Evolutionary conservation across 2,888 invertebrate species (phyloP).

Genomic region (Oscheius myriophilus): DNA sequence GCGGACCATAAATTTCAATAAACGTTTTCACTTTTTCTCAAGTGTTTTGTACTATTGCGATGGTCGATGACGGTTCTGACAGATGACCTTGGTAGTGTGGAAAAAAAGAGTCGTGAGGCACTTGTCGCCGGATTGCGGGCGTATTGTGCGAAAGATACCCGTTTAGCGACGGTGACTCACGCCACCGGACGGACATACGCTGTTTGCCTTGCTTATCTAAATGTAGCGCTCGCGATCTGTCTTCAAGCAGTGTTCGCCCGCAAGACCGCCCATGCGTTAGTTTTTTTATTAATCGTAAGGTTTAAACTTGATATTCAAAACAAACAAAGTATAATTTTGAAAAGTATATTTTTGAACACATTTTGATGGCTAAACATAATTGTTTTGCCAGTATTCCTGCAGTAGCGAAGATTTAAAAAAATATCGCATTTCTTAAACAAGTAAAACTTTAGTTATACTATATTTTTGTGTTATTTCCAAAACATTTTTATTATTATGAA

Average conservation of each 20-base stretch:
- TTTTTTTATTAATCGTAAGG: not conserved
- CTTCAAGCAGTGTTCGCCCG: constrained; percentile 19
- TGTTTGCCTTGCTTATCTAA: constrained; percentile 29
- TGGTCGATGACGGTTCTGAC: not conserved
- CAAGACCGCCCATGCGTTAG: constrained; percentile 21
- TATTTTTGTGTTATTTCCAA: too few relatives aligned
- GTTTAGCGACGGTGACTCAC: constrained; percentile 22
- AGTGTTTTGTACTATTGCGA: constrained; percentile 2
- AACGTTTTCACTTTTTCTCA: not conserved
- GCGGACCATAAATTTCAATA: not conserved
- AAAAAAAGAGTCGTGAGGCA: constrained; percentile 24
- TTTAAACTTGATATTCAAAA: too few relatives aligned
- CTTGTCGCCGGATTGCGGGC: constrained; percentile 26
- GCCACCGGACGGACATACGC: not conserved
- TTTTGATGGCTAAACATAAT: too few relatives aligned
- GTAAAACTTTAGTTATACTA: too few relatives aligned
- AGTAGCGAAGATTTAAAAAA: too few relatives aligned
- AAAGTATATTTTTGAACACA: too few relatives aligned
- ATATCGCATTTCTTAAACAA: too few relatives aligned
- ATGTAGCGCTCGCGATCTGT: constrained; percentile 25
- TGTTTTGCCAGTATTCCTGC: too few relatives aligned
- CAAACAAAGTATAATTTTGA: too few relatives aligned
- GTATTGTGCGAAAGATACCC: constrained; percentile 27
- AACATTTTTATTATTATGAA: too few relatives aligned
- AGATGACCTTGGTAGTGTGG: constrained; percentile 19